A percentile compares a stretch with the other conserved stretches of the same genome.
phyloP scores from a whole-genome alignment of 2,113 vertebrate species.

The Epinephelus cyanopodus region DNA sequence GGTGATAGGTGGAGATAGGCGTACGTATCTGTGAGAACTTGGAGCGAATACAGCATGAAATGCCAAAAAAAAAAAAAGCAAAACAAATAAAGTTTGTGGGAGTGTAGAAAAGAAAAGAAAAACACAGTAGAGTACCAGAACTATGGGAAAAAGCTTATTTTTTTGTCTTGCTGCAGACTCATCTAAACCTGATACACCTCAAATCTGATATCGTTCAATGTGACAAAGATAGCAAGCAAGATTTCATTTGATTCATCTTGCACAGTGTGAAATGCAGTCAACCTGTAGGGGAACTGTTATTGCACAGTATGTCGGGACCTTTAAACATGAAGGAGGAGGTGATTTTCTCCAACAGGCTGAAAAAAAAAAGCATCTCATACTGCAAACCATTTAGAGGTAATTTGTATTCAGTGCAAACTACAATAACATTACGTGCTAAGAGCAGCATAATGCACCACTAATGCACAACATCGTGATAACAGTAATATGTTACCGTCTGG shows the following conservation, averaged over 20 bases:
- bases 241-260: neutral
- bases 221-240: neutral
- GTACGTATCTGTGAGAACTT: no score
- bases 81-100: neutral
- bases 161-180: neutral
- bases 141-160: neutral
- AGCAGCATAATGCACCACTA: constrained; percentile 63
- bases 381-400: constrained; percentile 21
- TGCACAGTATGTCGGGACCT: neutral
- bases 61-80: neutral
- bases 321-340: neutral
- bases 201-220: neutral
- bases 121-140: neutral
- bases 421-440: constrained; percentile 58
- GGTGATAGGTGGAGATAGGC: no score
- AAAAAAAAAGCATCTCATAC: constrained; percentile 5
- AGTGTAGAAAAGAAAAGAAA: neutral
- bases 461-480: constrained; percentile 59
- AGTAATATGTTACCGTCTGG: constrained; percentile 55
- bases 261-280: neutral
- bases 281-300: neutral
- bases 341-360: constrained; percentile 1
- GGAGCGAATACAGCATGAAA: neutral
- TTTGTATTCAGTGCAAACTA: constrained; percentile 64
- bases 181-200: neutral